Evolutionary conservation across 1,140 invertebrate genomes (phyloP).

Genomic region (Drosophila kepulauana): DNA sequence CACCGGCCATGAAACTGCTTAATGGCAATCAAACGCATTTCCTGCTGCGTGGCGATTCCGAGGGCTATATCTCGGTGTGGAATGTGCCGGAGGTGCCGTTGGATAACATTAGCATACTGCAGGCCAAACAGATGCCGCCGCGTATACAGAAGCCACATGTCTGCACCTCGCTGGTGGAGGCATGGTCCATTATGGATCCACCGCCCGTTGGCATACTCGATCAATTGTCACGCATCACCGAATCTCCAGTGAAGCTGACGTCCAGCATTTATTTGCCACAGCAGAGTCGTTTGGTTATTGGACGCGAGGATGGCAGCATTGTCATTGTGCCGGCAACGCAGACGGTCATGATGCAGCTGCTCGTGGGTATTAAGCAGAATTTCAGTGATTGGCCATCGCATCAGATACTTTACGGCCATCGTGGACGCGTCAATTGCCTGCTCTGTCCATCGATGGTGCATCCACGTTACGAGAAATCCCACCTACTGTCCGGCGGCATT

Average conservation of each 20-base stretch:
- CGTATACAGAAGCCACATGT: slow-evolving; percentile 89
- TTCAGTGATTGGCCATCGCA: slow-evolving; percentile 96
- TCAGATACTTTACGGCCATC: slow-evolving; percentile 95
- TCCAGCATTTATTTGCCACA: slow-evolving; percentile 96
- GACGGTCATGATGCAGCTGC: slow-evolving; percentile 96
- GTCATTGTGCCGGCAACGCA: slow-evolving; percentile 98
- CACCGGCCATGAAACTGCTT: slow-evolving; percentile 93
- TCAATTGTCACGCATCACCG: slow-evolving; percentile 91
- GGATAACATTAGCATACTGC: slow-evolving; percentile 89
- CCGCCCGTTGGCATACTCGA: slow-evolving; percentile 96
- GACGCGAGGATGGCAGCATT: slow-evolving; percentile 97
- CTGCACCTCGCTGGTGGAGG: slow-evolving; percentile 91
- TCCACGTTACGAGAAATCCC: slow-evolving; percentile 95
- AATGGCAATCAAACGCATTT: slow-evolving; percentile 86
- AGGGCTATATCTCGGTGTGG: slow-evolving; percentile 95
- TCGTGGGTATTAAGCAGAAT: slow-evolving; percentile 96
- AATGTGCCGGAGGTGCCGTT: slow-evolving; percentile 92
- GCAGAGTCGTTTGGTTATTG: slow-evolving; percentile 97
- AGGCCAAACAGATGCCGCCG: slow-evolving; percentile 84
- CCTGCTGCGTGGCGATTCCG: slow-evolving; percentile 94
- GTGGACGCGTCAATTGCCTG: slow-evolving; percentile 97
- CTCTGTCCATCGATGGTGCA: slow-evolving; percentile 97
- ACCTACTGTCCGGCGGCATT: slow-evolving; percentile 97
- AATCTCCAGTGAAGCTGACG: slow-evolving; percentile 91
- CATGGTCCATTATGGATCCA: slow-evolving; percentile 95